Percentiles rank a stretch among this genome's conserved stretches.
Evolutionary conservation across 2,113 vertebrate genomes (phyloP).

Genomic region (Cyphomyrus plagiostoma): DNA sequence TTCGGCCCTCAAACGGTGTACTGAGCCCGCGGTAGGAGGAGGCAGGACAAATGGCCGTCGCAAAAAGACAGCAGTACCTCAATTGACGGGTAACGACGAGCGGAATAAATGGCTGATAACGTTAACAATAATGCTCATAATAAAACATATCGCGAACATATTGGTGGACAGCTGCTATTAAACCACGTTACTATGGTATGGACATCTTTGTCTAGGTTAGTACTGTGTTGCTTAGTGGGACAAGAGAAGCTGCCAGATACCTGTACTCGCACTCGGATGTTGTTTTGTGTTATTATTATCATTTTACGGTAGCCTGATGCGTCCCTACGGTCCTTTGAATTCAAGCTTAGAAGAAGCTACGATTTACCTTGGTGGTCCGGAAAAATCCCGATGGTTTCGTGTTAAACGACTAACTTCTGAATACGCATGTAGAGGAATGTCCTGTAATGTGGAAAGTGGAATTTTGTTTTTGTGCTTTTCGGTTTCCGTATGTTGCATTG

Average conservation of each 20-base stretch:
- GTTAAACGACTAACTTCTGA: not conserved
- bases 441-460: not conserved
- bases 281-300: not conserved
- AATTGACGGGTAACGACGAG: not conserved
- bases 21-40: not conserved
- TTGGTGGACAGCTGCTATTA: not conserved
- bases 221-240: not conserved
- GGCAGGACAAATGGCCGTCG: conserved; percentile 20
- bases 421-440: not conserved
- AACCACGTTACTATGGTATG: not conserved
- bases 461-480: not conserved
- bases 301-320: not conserved
- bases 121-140: not conserved
- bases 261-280: not conserved
- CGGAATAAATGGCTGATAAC: not conserved
- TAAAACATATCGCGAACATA: not conserved
- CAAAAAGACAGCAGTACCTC: not conserved
- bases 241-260: not conserved
- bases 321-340: not conserved
- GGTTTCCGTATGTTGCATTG: not conserved
- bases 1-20: not conserved
- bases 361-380: not conserved
- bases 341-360: not conserved
- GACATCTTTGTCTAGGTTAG: not conserved
- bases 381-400: not conserved